phyloP scores from a whole-genome alignment of 2,113 vertebrate genomes.

The Scomber colias region DNA sequence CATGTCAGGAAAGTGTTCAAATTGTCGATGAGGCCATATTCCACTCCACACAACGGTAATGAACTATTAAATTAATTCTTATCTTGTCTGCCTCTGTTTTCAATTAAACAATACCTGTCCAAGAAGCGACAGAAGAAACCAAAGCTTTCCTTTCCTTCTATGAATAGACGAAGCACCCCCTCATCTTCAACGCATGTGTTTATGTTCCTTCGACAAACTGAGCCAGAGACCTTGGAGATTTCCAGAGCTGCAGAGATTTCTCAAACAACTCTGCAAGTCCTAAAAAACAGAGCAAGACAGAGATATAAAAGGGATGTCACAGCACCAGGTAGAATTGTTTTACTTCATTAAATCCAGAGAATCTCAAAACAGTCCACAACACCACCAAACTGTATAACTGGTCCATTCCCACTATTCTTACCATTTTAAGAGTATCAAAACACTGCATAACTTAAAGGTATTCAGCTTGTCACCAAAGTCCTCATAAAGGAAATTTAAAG shows the following conservation, averaged over 20 bases:
- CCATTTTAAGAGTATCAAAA: not conserved
- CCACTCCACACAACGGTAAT: conserved; percentile 78
- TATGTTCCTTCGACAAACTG: conserved; percentile 80
- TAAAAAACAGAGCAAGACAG: conserved; percentile 73
- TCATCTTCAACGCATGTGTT: conserved; percentile 71
- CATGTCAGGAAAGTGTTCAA: conserved; percentile 73
- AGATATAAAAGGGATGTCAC: conserved; percentile 67
- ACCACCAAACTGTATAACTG: not conserved
- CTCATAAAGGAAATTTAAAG: not conserved
- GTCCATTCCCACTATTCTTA: not conserved
- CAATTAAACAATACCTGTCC: not conserved
- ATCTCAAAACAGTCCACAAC: not conserved
- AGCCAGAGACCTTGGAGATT: conserved; percentile 78
- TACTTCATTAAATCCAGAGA: conserved; percentile 12
- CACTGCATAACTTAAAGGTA: not conserved
- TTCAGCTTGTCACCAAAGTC: not conserved
- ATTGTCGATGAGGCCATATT: conserved; percentile 67
- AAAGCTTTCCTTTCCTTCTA: conserved; percentile 12
- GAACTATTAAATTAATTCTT: not conserved
- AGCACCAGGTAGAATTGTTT: conserved; percentile 77
- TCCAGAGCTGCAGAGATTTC: conserved; percentile 88
- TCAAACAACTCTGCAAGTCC: conserved; percentile 81
- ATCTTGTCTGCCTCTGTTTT: not conserved
- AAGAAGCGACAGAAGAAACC: not conserved
- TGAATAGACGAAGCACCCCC: conserved; percentile 55